Conservation (phyloP, 2,888 invertebrate species). For the Acanthacorydalis orientalis region DNA sequence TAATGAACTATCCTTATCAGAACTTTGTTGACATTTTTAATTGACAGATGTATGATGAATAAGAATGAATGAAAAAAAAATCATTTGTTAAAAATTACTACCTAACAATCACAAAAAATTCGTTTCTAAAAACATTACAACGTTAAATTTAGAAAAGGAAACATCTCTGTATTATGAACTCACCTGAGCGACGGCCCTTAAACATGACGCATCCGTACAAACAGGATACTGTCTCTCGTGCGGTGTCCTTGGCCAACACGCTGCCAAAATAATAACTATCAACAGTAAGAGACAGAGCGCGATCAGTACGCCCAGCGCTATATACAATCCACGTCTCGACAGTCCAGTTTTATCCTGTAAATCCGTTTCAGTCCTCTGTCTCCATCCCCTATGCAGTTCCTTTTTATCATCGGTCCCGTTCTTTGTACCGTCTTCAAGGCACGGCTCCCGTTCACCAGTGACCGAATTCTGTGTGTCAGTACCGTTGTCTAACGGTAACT, state of each 20-base stretch:
- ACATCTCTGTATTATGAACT: conserved; percentile 6
- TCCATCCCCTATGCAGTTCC: neutral
- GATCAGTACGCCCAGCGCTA: conserved; percentile 15
- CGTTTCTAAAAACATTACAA: too few relatives aligned
- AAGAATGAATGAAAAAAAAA: too few relatives aligned
- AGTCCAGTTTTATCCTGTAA: conserved; percentile 18
- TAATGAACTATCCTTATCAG: too few relatives aligned
- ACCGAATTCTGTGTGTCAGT: conserved; percentile 11
- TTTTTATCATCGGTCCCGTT: neutral
- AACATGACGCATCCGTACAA: conserved; percentile 29
- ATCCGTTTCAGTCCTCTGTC: conserved; percentile 11
- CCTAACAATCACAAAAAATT: too few relatives aligned
- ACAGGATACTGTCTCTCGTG: conserved; percentile 24
- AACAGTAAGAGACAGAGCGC: conserved; percentile 25
- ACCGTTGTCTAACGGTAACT: conserved; percentile 8
- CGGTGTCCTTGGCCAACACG: conserved; percentile 28
- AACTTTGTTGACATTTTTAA: too few relatives aligned
- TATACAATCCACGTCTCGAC: conserved; percentile 16
- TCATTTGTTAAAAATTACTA: too few relatives aligned
- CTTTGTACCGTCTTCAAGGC: conserved; percentile 7
- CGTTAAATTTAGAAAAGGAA: too few relatives aligned
- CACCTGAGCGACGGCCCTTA: conserved; percentile 33
- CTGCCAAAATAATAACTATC: conserved; percentile 26
- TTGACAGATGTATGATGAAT: too few relatives aligned
- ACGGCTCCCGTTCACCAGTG: conserved; percentile 18